Conservation (phyloP, 2,113 vertebrate species). For the Meriones unguiculatus region DNA sequence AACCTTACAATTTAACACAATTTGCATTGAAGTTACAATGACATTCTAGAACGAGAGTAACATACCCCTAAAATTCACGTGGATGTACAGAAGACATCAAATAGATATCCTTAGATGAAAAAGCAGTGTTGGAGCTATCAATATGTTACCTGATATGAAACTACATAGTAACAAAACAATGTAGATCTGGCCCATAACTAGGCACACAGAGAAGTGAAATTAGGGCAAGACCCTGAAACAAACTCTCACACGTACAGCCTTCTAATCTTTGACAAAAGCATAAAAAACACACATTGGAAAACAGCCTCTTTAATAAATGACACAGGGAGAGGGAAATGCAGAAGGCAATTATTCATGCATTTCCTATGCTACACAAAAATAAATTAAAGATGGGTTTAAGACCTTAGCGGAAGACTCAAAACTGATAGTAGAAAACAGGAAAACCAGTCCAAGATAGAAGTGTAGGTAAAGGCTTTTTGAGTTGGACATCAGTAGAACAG, state of each 20-base stretch:
- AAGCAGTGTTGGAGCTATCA: not conserved
- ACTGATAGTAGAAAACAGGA: not conserved
- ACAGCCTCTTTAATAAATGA: not conserved
- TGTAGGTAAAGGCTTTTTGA: not conserved
- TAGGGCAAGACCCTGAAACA: not conserved
- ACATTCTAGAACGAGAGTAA: not conserved
- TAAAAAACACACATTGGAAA: not conserved
- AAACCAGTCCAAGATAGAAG: not conserved
- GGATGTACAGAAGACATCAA: not conserved
- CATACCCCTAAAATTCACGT: not conserved
- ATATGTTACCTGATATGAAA: not conserved
- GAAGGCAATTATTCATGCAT: not conserved
- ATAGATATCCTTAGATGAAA: not conserved
- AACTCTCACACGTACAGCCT: not conserved
- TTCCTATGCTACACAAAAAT: not conserved
- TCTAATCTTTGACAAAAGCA: not conserved
- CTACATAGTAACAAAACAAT: not conserved
- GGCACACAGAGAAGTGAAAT: not conserved
- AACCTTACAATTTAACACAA: not conserved
- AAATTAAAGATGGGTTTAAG: not conserved
- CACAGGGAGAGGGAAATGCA: too few relatives aligned
- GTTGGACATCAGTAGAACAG: not conserved
- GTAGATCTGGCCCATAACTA: not conserved
- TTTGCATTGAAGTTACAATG: not conserved
- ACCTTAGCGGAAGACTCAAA: not conserved